A percentile compares a stretch with the other conserved stretches of the same genome.
Evolutionary conservation across 2,797 vertebrate species (phyloP).

Genomic region (Esox lucius): DNA sequence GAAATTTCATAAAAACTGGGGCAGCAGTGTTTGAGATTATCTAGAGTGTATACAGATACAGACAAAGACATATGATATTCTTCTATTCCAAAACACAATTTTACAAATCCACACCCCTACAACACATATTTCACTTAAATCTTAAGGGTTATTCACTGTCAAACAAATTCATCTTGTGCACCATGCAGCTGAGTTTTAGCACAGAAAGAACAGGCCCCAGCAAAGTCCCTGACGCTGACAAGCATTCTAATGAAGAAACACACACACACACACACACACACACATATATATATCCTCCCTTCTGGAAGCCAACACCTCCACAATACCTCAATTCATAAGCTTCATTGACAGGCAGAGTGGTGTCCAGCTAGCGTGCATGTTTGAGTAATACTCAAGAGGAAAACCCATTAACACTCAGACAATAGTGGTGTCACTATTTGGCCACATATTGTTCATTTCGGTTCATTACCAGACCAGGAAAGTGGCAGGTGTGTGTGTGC

Average conservation of each 20-base stretch:
- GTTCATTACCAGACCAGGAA: constrained; percentile 13
- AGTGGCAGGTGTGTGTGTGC: constrained; percentile 17
- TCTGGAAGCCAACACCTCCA: constrained; percentile 29
- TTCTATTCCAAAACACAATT: constrained; percentile 46
- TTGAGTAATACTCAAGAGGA: constrained; percentile 8
- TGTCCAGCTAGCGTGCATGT: background rate
- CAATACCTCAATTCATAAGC: constrained; percentile 35
- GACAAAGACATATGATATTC: constrained; percentile 1
- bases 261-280: constrained; percentile 30
- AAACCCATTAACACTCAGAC: background rate
- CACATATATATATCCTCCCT: background rate
- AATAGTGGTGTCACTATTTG: constrained; percentile 2
- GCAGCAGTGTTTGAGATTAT: no score
- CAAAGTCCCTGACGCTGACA: constrained; percentile 47
- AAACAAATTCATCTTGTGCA: constrained; percentile 36
- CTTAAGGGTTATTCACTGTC: constrained; percentile 23
- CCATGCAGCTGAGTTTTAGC: constrained; percentile 39
- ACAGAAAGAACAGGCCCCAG: constrained; percentile 55
- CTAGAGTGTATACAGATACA: no score
- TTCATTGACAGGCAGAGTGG: background rate
- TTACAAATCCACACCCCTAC: constrained; percentile 40
- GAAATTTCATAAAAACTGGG: no score
- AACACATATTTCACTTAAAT: constrained; percentile 31
- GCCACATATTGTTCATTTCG: background rate
- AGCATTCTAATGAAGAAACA: constrained; percentile 69